A percentile compares a stretch with the other conserved stretches of the same genome.
These are phyloP conservation scores for Amazona guildingii DNA, from an alignment of 2,113 vertebrate genomes.

Conservation along the genomic window DNA sequence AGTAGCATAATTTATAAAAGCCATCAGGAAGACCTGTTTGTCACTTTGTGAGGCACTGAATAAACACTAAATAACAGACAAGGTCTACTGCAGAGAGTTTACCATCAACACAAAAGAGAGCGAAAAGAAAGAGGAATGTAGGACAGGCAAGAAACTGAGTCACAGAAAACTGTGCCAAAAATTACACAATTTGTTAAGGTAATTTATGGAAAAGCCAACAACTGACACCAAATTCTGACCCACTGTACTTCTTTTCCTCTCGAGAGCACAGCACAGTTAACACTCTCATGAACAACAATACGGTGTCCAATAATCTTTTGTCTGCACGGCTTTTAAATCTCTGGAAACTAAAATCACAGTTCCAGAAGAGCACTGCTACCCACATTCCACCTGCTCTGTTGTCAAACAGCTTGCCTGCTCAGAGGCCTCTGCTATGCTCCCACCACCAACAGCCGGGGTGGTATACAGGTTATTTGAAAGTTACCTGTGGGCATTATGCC, in stretches of 20 bases:
- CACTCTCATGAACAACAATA: neutral
- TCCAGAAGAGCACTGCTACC: neutral
- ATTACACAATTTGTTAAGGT: neutral
- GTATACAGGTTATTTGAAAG: neutral
- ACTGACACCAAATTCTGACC: neutral
- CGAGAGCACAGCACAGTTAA: neutral
- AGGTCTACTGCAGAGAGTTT: neutral
- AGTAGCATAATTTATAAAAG: constrained; percentile 21
- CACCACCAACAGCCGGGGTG: neutral
- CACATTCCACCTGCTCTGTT: neutral
- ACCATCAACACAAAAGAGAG: neutral
- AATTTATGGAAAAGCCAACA: neutral
- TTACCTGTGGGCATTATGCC: neutral
- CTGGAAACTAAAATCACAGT: neutral
- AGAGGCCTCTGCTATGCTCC: neutral
- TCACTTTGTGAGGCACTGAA: neutral
- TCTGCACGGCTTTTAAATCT: neutral
- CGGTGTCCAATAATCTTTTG: neutral
- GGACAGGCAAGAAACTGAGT: neutral
- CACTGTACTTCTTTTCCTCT: neutral
- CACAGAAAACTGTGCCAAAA: neutral
- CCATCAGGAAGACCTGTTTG: neutral
- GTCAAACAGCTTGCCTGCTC: neutral
- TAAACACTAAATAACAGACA: constrained; percentile 9
- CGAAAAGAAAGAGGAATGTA: neutral